Percentiles rank a stretch among this genome's conserved stretches.
These are phyloP conservation scores for Agriopis marginaria DNA, from an alignment of 2,888 invertebrate species.

Conservation along the genomic window DNA sequence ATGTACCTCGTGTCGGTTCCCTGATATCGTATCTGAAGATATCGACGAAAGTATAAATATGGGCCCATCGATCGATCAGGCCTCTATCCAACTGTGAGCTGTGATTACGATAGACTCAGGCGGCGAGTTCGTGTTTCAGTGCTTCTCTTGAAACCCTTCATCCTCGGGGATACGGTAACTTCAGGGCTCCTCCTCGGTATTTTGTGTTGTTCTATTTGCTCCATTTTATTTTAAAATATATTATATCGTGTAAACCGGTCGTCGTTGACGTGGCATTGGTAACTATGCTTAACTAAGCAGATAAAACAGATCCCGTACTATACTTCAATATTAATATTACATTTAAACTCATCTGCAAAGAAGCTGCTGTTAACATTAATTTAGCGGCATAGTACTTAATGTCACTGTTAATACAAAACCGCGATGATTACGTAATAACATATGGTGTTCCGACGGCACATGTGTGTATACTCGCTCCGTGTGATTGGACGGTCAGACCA, in stretches of 20 bases:
- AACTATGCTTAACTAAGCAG: not conserved
- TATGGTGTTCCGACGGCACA: conserved; percentile 75
- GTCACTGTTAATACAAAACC: conserved; percentile 59
- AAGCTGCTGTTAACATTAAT: conserved; percentile 40
- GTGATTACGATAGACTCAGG: conserved; percentile 74
- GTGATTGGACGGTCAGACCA: conserved; percentile 53
- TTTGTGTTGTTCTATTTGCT: conserved; percentile 23
- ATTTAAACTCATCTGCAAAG: not conserved
- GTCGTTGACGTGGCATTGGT: conserved; percentile 30
- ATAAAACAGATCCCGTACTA: not conserved
- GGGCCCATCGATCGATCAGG: conserved; percentile 85
- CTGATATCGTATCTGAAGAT: conserved; percentile 84
- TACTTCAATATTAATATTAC: conserved; percentile 16
- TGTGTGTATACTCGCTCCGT: conserved; percentile 64
- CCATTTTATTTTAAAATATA: not conserved
- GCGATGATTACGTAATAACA: conserved; percentile 75
- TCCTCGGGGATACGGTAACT: conserved; percentile 45
- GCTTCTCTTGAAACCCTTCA: conserved; percentile 46
- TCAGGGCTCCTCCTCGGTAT: conserved; percentile 8
- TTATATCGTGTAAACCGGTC: not conserved
- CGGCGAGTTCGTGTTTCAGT: conserved; percentile 56
- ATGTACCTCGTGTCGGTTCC: conserved; percentile 77
- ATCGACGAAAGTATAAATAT: conserved; percentile 85
- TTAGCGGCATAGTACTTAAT: conserved; percentile 51
- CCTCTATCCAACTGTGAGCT: conserved; percentile 81